Evolutionary conservation across 1,140 invertebrate genomes (phyloP).

Genomic region (Bombus cullumanus): DNA sequence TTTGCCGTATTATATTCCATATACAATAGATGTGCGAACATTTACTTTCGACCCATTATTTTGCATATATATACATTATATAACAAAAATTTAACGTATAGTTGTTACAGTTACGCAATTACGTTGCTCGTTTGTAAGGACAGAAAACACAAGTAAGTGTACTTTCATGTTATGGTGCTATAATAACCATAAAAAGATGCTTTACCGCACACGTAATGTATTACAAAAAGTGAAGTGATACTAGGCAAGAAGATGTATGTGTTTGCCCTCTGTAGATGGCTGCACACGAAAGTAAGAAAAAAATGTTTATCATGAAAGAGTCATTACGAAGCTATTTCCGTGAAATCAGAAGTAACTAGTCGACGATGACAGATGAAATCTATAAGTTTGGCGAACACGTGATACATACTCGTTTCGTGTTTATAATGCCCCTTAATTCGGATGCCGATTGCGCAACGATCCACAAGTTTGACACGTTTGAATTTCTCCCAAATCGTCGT

Average conservation of each 20-base stretch:
- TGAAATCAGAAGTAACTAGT: slow-evolving; percentile 1
- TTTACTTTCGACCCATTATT: slow-evolving; percentile 28
- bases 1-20: neutral
- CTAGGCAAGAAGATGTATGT: neutral
- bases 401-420: neutral
- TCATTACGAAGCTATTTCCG: neutral
- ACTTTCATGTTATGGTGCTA: slow-evolving; percentile 21
- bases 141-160: slow-evolving; percentile 10
- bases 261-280: neutral
- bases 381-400: neutral
- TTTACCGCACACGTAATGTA: slow-evolving; percentile 2
- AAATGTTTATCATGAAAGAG: slow-evolving; percentile 12
- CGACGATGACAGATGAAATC: neutral
- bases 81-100: slow-evolving; percentile 23
- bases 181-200: slow-evolving; percentile 37
- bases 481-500: slow-evolving; percentile 29
- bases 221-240: slow-evolving; percentile 16
- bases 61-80: slow-evolving; percentile 15
- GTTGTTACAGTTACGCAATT: slow-evolving; percentile 22
- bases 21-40: neutral
- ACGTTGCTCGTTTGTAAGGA: neutral
- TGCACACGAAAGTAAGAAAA: neutral
- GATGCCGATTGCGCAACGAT: slow-evolving; percentile 27
- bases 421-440: slow-evolving; percentile 30
- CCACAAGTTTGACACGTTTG: neutral